phyloP scores from a whole-genome alignment of 1,140 invertebrate genomes.

The Lepidotrigona ventralis region DNA sequence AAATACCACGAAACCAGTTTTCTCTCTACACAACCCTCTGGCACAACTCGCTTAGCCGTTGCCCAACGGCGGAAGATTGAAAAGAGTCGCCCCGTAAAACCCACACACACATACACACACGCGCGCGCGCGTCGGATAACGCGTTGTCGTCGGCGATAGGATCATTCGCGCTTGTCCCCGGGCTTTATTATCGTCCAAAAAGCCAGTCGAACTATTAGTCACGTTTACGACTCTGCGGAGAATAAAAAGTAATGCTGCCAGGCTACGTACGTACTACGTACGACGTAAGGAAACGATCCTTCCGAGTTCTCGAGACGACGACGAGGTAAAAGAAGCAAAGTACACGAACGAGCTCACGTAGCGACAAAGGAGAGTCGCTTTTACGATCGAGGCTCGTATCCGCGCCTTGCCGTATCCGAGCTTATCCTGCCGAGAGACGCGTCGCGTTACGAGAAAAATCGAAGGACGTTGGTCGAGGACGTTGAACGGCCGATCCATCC shows the following conservation, averaged over 20 bases:
- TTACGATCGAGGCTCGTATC: conserved; percentile 57
- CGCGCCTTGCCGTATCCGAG: conserved; percentile 27
- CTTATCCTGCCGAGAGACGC: conserved; percentile 35
- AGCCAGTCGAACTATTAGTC: conserved; percentile 52
- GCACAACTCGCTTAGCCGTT: not conserved
- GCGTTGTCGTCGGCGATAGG: conserved; percentile 1
- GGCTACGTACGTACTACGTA: conserved; percentile 5
- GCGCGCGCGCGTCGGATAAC: not conserved
- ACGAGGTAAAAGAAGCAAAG: conserved; percentile 4
- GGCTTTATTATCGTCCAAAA: conserved; percentile 54
- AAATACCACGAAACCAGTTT: not conserved
- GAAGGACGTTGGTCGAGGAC: conserved; percentile 23
- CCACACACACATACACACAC: too few species aligned
- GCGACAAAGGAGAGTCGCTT: conserved; percentile 46
- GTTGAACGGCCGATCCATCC: too few species aligned
- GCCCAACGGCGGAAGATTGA: not conserved
- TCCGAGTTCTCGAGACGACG: too few species aligned
- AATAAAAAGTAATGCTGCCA: conserved; percentile 56
- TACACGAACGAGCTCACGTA: conserved; percentile 14
- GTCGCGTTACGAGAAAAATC: conserved; percentile 47
- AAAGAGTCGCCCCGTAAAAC: conserved; percentile 15
- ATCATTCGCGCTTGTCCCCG: conserved; percentile 33
- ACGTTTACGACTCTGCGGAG: conserved; percentile 46
- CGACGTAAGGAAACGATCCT: not conserved
- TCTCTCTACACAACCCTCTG: not conserved